Evolutionary conservation across 1,140 invertebrate species (phyloP).

Genomic region (Mylabris phalerata): DNA sequence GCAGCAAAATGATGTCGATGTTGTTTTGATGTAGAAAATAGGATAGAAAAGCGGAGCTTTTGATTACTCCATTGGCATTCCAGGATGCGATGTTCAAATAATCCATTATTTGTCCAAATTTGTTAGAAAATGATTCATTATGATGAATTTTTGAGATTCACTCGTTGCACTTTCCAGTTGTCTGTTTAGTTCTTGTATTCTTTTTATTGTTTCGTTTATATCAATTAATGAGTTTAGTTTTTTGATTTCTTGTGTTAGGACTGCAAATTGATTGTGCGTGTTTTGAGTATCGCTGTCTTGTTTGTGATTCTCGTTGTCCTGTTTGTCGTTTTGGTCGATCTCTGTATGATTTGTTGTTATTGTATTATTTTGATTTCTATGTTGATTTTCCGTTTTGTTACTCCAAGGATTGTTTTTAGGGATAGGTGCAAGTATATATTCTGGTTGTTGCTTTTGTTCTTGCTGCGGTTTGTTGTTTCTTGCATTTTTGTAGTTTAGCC

Average conservation of each 20-base stretch:
- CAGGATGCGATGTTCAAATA: too few relatives aligned
- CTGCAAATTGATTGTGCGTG: not conserved
- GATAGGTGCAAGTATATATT: not conserved
- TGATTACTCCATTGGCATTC: too few relatives aligned
- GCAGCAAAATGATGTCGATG: too few relatives aligned
- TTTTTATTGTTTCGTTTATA: too few relatives aligned
- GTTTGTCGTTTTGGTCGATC: too few relatives aligned
- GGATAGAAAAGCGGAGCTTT: too few relatives aligned
- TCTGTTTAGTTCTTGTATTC: too few relatives aligned
- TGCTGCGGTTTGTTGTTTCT: not conserved
- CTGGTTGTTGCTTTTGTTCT: not conserved
- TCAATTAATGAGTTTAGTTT: not conserved
- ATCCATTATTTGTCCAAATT: too few relatives aligned
- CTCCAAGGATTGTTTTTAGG: not conserved
- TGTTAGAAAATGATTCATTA: too few relatives aligned
- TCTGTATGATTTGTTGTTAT: not conserved
- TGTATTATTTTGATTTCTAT: not conserved
- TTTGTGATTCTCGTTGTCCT: not conserved
- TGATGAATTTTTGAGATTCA: too few relatives aligned
- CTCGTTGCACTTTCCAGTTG: too few relatives aligned
- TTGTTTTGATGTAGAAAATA: too few relatives aligned
- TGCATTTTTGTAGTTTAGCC: not conserved
- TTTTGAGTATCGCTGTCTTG: not conserved
- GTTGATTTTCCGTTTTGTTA: not conserved
- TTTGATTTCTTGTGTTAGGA: not conserved